Evolutionary conservation across 92 coral and sea anemone genomes (phyloP), one percentile per base, ranked within the genome.

Genomic region (Epizoanthus fatuus): DNA sequence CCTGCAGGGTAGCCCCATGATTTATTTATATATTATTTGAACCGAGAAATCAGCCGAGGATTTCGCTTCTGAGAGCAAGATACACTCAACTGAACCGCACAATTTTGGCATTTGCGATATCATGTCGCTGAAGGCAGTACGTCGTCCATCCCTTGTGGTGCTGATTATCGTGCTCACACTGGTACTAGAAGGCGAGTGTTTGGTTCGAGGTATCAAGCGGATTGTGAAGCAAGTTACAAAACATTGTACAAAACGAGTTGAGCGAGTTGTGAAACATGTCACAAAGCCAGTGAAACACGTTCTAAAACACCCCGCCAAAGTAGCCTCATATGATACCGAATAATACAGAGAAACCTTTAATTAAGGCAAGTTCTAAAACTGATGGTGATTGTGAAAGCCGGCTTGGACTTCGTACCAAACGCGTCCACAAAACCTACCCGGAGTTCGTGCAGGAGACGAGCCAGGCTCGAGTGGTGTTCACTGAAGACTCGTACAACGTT

Each of bases 401-500:
- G 35, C 70, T 65, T 65, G 96, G 96, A 4, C 63, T 90, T n/a
- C 83, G 87, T 40, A 63, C 44, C 25, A 82, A 29, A 62, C 79
- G 62, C 20, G 92, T 93, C 57, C 74, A 87, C 39, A 93, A 90
- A 86, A 83, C 89, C 15, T 75, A 86, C 76, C 0, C 35, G 35
- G 35, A 29, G 35, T 29, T 29, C 35, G 2, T 29, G 35, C 1
- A 29, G 35, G 35, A 90, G 65, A 81, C 83, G 22, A 58, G 42
- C 4, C 92, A 90, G 63, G 85, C 94, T 35, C 64, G 86, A 47
- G 94, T 93, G 35, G 73, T 88, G 10, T 86, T 93, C 85, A 90
- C 96, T 14, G 90, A 65, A 52, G 35, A 29, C 35, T 29, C 35
- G 35, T 29, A 29, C 2, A 29, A 0, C 1, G 35, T 29, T 29